These are phyloP conservation scores for Axis porcinus DNA, from an alignment of 2,113 vertebrate species.

Conservation along the genomic window DNA sequence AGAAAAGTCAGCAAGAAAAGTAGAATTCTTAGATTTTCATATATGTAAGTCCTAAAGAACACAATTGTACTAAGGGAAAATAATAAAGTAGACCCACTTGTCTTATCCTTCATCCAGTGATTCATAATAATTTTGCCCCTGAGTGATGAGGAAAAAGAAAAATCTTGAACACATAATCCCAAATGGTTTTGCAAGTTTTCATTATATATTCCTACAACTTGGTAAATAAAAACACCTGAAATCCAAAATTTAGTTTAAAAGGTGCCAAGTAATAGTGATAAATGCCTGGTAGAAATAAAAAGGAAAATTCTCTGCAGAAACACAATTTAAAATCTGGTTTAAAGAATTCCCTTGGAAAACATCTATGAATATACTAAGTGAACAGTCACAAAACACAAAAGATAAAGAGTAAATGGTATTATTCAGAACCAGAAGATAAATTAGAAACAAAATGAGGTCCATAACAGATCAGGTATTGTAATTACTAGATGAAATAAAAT, in stretches of 20 bases:
- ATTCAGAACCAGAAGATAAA: not conserved
- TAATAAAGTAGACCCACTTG: not conserved
- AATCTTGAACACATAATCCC: not conserved
- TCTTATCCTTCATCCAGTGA: not conserved
- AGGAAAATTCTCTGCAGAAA: not conserved
- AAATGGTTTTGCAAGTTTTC: not conserved
- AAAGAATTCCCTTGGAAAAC: not conserved
- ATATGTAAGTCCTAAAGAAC: not conserved
- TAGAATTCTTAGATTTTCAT: not conserved
- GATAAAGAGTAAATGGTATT: not conserved
- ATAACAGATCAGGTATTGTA: not conserved
- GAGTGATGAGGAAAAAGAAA: not conserved
- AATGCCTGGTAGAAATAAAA: not conserved
- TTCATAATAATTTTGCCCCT: not conserved
- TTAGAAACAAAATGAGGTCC: not conserved
- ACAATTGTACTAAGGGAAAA: not conserved
- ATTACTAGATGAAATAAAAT: not conserved
- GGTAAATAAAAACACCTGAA: not conserved
- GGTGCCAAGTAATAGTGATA: not conserved
- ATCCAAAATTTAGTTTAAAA: not conserved
- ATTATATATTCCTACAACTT: not conserved
- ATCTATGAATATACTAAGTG: not conserved
- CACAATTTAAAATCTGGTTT: not conserved
- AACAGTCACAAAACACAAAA: constrained; percentile 19
- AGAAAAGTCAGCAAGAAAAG: not conserved